These are phyloP conservation scores for Microchrysa polita DNA, from an alignment of 2,888 invertebrate species.

Conservation along the genomic window DNA sequence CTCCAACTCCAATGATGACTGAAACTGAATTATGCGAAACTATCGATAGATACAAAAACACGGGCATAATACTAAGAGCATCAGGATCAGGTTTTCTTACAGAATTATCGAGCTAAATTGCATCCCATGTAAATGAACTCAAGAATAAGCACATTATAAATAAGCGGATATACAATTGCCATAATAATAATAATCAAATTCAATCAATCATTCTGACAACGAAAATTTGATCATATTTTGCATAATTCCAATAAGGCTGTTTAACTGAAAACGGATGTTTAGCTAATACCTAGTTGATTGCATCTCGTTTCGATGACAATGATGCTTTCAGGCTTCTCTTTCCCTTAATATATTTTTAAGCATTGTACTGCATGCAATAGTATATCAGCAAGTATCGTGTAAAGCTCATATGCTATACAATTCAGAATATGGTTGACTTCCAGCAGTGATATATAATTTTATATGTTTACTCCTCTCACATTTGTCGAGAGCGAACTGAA, in stretches of 20 bases:
- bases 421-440: background rate
- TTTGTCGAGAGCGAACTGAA: background rate
- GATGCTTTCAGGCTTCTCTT: constrained; percentile 4
- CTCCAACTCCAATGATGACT: too few species aligned
- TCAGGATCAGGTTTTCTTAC: too few species aligned
- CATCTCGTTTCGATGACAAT: constrained; percentile 35
- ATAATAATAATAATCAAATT: constrained; percentile 53
- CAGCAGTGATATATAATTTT: constrained; percentile 16
- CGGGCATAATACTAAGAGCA: too few species aligned
- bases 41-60: background rate
- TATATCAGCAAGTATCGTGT: background rate
- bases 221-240: constrained; percentile 53
- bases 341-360: background rate
- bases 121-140: too few species aligned
- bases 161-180: too few species aligned
- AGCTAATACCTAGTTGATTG: constrained; percentile 41
- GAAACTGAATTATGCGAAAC: too few species aligned
- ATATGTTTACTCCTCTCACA: constrained; percentile 6
- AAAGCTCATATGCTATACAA: constrained; percentile 31
- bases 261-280: constrained; percentile 47
- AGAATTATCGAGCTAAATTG: too few species aligned
- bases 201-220: constrained; percentile 54
- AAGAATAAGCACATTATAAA: background rate
- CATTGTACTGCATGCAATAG: background rate
- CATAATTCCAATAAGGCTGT: constrained; percentile 52